Base-by-base conservation (phyloP, 2,888 invertebrate species). In the Trichopria drosophilae region DNA sequence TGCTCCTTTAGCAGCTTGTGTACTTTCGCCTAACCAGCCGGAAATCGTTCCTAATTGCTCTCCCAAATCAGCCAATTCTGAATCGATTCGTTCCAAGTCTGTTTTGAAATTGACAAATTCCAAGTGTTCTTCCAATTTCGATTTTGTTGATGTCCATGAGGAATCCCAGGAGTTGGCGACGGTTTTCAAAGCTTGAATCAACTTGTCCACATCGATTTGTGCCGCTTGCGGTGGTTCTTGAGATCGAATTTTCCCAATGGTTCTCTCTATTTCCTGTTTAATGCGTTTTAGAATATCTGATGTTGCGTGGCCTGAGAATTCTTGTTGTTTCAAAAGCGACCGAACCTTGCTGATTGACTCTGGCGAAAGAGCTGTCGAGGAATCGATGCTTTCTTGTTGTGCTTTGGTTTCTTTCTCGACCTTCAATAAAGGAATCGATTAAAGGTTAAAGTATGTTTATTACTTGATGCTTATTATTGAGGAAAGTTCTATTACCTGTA, bases 151-250 rank as follows among this genome's bases (percentile, higher is more conserved):
- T 2, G 60, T 62, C 79, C 84, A 85, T 36, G 82, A 79, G 19
- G 77, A 75, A 67, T 88, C 85, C 80, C 88, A 89, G 56, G 41
- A 4, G 5, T 56, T 48, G 0, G 53, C 47, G 55, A 84, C 77
- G 40, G 81, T 76, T 60, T 85, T 82, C 54, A 88, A 76, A 36
- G 83, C 76, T 59, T 81, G 79, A 60, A 84, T 78, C 42, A 90
- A 78, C 65, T 85, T 84, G 60, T 84, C 82, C 40, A 84, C 82
- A 67, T 90, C 90, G 61, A 84, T 81, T 61, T 81, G 80, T 41
- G 85, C 85, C 39, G 84, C 82, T 40, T 80, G 80, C 42, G 80
- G 77, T 37, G 88, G 86, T 70, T 88, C 89, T 77, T 87, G 85
- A 65, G 82, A 81, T 55, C 81, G 79, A 52, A 90, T 87, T 71